phyloP scores from a whole-genome alignment of 92 coral and sea anemone species.

The Desmophyllum pertusum region DNA sequence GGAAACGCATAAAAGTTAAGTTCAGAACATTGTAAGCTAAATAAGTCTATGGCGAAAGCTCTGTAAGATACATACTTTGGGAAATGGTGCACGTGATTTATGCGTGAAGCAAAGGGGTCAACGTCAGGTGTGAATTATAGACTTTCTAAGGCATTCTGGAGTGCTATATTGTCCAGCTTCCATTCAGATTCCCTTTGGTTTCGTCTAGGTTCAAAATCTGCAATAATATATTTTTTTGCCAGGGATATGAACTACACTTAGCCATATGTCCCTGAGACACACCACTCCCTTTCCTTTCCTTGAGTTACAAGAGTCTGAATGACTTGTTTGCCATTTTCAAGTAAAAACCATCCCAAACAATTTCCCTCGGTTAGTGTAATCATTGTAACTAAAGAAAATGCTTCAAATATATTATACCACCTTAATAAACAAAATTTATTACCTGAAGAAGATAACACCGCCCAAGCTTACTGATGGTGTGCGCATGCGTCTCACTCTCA shows the following conservation, averaged over 20 bases:
- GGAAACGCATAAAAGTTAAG: conserved; percentile 43
- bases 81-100: conserved; percentile 46
- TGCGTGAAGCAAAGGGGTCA: conserved; percentile 43
- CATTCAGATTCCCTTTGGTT: conserved; percentile 35
- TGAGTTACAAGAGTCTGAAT: too few species aligned
- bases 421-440: neutral
- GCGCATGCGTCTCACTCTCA: conserved; percentile 23
- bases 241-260: conserved; percentile 56
- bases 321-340: too few species aligned
- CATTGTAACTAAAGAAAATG: too few species aligned
- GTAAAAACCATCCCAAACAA: too few species aligned
- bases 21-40: conserved; percentile 10
- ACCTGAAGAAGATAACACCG: conserved; percentile 14
- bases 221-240: conserved; percentile 22
- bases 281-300: too few species aligned
- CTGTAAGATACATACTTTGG: conserved; percentile 25
- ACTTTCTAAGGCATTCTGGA: conserved; percentile 3
- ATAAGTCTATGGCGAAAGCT: conserved; percentile 38
- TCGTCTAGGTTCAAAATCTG: conserved; percentile 26
- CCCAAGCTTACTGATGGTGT: conserved; percentile 8
- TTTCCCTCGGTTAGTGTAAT: too few species aligned
- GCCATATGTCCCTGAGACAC: conserved; percentile 31
- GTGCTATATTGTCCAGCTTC: conserved; percentile 14
- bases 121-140: conserved; percentile 22
- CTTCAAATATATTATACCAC: too few species aligned